Conservation (phyloP, 2,797 vertebrate species). For the Steatocranus sp. region DNA sequence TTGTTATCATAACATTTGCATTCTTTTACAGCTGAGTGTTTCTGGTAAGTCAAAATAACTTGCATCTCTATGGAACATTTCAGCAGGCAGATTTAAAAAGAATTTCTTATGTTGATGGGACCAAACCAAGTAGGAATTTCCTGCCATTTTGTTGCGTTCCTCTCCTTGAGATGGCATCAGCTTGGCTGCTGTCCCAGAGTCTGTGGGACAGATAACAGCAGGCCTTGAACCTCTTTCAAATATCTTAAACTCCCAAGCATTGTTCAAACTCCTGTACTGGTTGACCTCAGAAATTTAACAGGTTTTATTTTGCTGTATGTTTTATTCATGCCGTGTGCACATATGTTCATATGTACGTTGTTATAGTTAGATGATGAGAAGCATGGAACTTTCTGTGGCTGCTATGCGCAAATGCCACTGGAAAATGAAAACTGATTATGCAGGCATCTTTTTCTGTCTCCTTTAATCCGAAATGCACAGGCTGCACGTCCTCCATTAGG, state of each 20-base stretch:
- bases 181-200: slow-evolving; percentile 59
- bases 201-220: slow-evolving; percentile 59
- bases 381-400: not conserved
- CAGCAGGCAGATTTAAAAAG: slow-evolving; percentile 34
- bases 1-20: not conserved
- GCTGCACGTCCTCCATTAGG: not conserved
- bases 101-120: slow-evolving; percentile 49
- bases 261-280: slow-evolving; percentile 21
- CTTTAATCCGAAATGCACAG: not conserved
- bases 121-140: slow-evolving; percentile 72
- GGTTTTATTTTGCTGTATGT: not conserved
- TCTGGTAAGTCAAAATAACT: not conserved
- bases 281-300: slow-evolving; percentile 5
- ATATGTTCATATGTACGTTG: not conserved
- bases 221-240: slow-evolving; percentile 47
- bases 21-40: not conserved
- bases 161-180: slow-evolving; percentile 64
- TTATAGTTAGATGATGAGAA: not conserved
- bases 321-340: not conserved
- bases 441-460: not conserved
- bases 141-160: slow-evolving; percentile 73
- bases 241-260: slow-evolving; percentile 7
- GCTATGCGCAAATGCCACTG: not conserved
- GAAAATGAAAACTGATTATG: not conserved
- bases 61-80: slow-evolving; percentile 25